Percentiles rank a stretch among this genome's conserved stretches.
These are phyloP conservation scores for Sitta carolinensis DNA, from an alignment of 2,797 vertebrate species.

Conservation along the genomic window DNA sequence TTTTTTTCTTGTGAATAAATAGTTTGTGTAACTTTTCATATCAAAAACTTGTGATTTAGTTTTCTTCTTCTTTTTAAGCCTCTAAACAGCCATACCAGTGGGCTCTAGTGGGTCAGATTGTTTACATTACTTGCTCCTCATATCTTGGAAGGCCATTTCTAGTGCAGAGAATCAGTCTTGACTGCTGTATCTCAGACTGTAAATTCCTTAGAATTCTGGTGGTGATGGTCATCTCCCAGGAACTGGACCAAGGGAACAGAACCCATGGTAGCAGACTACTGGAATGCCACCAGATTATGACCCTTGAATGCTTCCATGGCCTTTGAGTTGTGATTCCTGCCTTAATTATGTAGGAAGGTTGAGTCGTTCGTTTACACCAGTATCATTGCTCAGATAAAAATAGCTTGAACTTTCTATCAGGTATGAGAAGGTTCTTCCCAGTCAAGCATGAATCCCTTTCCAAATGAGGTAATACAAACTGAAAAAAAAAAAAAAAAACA, in stretches of 20 bases:
- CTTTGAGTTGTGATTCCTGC: not conserved
- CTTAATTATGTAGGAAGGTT: not conserved
- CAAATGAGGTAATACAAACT: conserved; percentile 32
- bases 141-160: not conserved
- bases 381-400: conserved; percentile 18
- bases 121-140: not conserved
- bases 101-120: not conserved
- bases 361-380: not conserved
- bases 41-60: not conserved
- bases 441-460: conserved; percentile 63
- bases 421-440: conserved; percentile 31
- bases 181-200: not conserved
- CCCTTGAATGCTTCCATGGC: not conserved
- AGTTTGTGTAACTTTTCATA: conserved; percentile 11
- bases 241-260: not conserved
- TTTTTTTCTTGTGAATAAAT: not conserved
- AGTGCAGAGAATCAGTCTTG: not conserved
- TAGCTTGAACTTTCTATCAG: conserved; percentile 23
- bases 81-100: not conserved
- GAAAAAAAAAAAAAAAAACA: not conserved
- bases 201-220: not conserved
- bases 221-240: not conserved
- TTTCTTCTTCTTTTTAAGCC: not conserved
- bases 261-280: not conserved
- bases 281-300: not conserved